These are phyloP conservation scores for Cathartes aura DNA, from an alignment of 2,113 vertebrate genomes.

Conservation along the genomic window DNA sequence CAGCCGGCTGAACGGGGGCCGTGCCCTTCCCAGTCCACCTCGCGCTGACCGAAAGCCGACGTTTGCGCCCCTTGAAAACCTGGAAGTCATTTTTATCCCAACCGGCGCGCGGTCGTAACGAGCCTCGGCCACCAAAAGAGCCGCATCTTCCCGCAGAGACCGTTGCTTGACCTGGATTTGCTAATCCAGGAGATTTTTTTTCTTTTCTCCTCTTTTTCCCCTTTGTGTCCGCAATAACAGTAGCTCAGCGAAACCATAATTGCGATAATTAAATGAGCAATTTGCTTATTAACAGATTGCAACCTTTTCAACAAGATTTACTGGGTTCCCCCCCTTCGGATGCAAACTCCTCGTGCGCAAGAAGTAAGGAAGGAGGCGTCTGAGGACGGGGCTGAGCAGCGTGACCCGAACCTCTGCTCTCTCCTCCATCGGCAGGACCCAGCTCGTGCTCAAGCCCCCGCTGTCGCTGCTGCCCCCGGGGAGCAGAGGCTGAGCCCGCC, in stretches of 20 bases:
- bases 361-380: neutral
- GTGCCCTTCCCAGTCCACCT: neutral
- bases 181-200: neutral
- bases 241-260: neutral
- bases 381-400: neutral
- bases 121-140: neutral
- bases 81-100: neutral
- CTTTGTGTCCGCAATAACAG: neutral
- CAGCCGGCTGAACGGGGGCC: neutral
- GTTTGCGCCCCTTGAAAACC: neutral
- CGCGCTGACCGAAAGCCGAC: rapidly evolving
- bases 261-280: conserved; percentile 21
- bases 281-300: conserved; percentile 28
- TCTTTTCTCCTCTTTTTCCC: neutral
- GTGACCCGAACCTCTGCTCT: neutral
- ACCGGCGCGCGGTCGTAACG: rapidly evolving
- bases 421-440: neutral
- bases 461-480: no score
- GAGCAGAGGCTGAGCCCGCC: neutral
- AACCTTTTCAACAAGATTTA: neutral
- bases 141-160: neutral
- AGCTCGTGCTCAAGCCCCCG: rapidly evolving
- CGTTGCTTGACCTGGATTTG: neutral
- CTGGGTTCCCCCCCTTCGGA: neutral
- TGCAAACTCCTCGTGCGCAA: rapidly evolving